Evolutionary conservation across 2,113 vertebrate genomes (phyloP).

Genomic region (Ceratotherium simum): DNA sequence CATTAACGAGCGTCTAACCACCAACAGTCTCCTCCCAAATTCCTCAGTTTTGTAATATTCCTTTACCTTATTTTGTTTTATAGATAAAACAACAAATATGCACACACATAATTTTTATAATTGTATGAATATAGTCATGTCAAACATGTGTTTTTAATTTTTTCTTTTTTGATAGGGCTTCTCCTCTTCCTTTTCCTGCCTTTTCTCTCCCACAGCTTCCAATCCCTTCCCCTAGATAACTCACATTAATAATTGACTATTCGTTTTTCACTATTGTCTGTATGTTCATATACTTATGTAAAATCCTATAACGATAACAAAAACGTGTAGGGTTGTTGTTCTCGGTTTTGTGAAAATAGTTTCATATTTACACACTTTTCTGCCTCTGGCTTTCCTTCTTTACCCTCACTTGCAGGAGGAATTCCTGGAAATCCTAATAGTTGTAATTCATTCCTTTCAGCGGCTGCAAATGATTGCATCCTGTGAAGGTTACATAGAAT

Average conservation of each 20-base stretch:
- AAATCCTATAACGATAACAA: not conserved
- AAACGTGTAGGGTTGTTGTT: not conserved
- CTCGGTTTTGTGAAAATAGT: not conserved
- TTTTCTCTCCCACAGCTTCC: not conserved
- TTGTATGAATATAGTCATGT: not conserved
- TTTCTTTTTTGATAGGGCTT: not conserved
- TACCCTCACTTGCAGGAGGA: not conserved
- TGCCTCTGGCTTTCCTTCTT: not conserved
- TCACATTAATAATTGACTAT: not conserved
- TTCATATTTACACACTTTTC: not conserved
- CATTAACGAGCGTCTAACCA: fast-evolving
- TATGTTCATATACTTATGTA: not conserved
- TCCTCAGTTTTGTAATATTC: not conserved
- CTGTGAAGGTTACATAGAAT: not conserved
- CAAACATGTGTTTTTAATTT: not conserved
- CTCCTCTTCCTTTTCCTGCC: not conserved
- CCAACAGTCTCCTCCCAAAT: not conserved
- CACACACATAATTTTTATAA: not conserved
- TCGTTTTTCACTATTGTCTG: not conserved
- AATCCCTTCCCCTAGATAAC: not conserved
- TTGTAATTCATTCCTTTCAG: not conserved
- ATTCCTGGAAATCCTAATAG: not conserved
- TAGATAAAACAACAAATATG: not conserved
- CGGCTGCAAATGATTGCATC: not conserved
- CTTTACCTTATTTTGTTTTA: not conserved